Evolutionary conservation across 2,888 invertebrate genomes (phyloP), one percentile per base, ranked within the genome.

Genomic region (Hetaerina titia): DNA sequence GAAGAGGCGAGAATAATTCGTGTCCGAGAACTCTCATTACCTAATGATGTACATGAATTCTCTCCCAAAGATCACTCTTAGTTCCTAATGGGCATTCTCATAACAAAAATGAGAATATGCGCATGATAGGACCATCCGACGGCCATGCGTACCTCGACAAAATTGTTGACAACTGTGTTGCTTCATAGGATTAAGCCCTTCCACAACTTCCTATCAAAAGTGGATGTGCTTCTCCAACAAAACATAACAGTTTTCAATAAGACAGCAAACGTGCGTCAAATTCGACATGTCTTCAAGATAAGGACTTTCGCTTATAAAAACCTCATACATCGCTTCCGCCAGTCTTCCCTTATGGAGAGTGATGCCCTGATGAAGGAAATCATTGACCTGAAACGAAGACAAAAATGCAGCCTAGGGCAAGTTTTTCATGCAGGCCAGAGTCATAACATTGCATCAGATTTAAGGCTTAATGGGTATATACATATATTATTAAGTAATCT

Each of bases 41-140:
- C 81, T 81, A 81, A 81, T 81, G 81, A 31, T 22, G 81, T 81
- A 81, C 81, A 81, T 22, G 81, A 81, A 81, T 81, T 31, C 81
- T 15, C 11, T 15, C 11, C 22, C 81, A 15, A 31, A 25, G 19
- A 74, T 31, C 81, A 81, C 13, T 5, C 69, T 31, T 31, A 22
- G 11, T 81, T 31, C 81, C 31, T 81, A 81, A 81, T 31, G 81
- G 69, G 13, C 81, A 81, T 13, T 15, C 81, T 31, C 81, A n/a
- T 31, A 31, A 81, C 31, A 31, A 31, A 81, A 81, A 81, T 81
- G 31, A 25, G 31, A 13, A 81, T 31, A 81, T 13, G 31, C 81
- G 2, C 31, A 31, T 11, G 81, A 31, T 31, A 31, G 25, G 81
- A 15, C 31, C 31, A 15, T 81, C 25, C 9, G 11, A 25, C 2